phyloP scores from a whole-genome alignment of 1,140 invertebrate species.

The Akabosia matsudoensis region DNA sequence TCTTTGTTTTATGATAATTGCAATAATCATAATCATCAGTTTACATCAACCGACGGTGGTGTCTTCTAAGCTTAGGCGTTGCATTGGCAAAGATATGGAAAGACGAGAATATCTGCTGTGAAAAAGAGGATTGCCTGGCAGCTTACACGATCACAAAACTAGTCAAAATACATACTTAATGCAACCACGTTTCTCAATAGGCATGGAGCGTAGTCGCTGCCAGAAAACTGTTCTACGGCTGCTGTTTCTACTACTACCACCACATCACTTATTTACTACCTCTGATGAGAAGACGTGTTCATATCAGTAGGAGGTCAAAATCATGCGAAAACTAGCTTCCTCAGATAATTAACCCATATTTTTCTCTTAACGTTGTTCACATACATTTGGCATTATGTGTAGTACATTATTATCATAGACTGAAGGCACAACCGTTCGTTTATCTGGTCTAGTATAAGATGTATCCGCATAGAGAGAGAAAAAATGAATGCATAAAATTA shows the following conservation, averaged over 20 bases:
- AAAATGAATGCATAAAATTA: neutral
- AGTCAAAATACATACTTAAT: neutral
- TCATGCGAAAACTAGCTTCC: slow-evolving; percentile 45
- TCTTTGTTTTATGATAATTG: slow-evolving; percentile 23
- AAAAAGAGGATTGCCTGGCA: too few relatives aligned
- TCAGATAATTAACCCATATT: slow-evolving; percentile 47
- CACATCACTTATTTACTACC: neutral
- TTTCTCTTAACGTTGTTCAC: too few relatives aligned
- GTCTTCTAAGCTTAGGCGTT: too few relatives aligned
- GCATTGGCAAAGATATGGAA: too few relatives aligned
- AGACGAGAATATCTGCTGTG: too few relatives aligned
- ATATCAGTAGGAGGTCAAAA: slow-evolving; percentile 45
- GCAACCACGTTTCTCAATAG: too few relatives aligned
- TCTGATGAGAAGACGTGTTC: slow-evolving; percentile 45
- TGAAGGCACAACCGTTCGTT: too few relatives aligned
- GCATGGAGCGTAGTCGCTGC: too few relatives aligned
- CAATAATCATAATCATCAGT: slow-evolving; percentile 3
- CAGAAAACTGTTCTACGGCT: neutral
- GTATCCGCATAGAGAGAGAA: neutral
- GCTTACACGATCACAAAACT: neutral
- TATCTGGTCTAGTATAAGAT: neutral
- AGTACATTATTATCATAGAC: too few relatives aligned
- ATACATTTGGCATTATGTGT: too few relatives aligned
- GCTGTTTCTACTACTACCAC: neutral
- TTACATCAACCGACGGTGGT: neutral